Base-by-base conservation (phyloP, 2,113 vertebrate genomes). In the Myxocyprinus asiaticus region DNA sequence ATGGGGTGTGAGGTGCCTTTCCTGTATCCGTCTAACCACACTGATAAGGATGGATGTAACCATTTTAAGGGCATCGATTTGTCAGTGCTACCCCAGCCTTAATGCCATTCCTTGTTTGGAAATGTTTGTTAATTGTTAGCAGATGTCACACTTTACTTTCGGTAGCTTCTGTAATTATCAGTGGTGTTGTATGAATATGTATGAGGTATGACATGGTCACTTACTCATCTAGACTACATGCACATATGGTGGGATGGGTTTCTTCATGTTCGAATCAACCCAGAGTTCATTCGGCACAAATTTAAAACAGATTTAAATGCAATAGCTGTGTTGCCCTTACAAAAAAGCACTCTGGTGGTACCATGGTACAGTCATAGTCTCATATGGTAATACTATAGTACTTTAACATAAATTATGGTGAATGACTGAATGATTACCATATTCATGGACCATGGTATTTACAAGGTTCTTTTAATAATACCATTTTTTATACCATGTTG, bases 11-110 rank as follows among this genome's bases (percentile, higher is more conserved):
- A 51, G 83, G 55, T 86, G 76, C 81, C 87, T 84, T 81, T 79
- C 81, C 79, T 83, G 82, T 89, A 85, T 81, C 63, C 15, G 47
- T 85, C 79, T 86, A 81, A 88, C 85, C 76, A 79, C 67, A 44
- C 80, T 85, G 82, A 86, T 47, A 17, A 88, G 86, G 83, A 89
- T 88, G 83, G 87, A 90, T 87, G 88, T 82, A 82, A 81, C 84
- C 75, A 83, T 86, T 84, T 85, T 85, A 81, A 81, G 77, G 77
- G 75, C 84, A 80, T 80, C 9, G 79, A 86, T 86, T 85, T 88
- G 85, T 90, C 85, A 86, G 86, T 77, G 76, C 68, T 9, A 73
- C 85, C 70, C 78, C 78, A 76, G 76, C 85, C 81, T 5, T 2
- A 62, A 67, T 0, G 3, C 6, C 42, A 9, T n/a, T 55, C 9